Conservation (phyloP, 64 coral and sea anemone species). For the Anthopleura sola region DNA sequence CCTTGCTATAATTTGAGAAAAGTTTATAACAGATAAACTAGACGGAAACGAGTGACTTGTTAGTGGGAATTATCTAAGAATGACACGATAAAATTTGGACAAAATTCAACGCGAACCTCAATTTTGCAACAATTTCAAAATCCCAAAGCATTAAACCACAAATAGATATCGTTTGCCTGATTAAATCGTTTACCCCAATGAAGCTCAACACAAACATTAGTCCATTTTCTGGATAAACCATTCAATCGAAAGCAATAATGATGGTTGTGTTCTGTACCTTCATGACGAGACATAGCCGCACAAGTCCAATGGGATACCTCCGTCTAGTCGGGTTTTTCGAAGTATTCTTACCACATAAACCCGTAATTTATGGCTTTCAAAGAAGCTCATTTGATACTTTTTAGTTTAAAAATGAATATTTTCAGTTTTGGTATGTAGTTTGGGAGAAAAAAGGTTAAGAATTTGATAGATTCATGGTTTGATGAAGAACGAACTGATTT, state of each 20-base stretch:
- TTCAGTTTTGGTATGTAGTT: not conserved
- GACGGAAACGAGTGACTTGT: not conserved
- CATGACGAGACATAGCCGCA: conserved; percentile 32
- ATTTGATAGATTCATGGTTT: conserved; percentile 26
- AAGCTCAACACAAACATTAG: not conserved
- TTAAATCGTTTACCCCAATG: not conserved
- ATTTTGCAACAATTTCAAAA: not conserved
- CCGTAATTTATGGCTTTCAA: not conserved
- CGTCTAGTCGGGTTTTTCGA: not conserved
- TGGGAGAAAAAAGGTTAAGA: not conserved
- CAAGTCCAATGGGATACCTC: not conserved
- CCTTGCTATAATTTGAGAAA: not conserved
- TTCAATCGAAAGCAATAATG: not conserved
- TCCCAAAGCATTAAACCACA: not conserved
- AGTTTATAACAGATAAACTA: not conserved
- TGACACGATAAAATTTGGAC: not conserved
- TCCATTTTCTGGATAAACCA: conserved; percentile 3
- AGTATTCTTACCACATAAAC: conserved; percentile 8
- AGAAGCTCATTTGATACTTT: conserved; percentile 41
- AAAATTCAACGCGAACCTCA: not conserved
- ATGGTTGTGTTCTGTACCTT: conserved; percentile 6
- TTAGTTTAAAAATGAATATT: conserved; percentile 1
- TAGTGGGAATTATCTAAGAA: not conserved
- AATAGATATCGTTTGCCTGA: not conserved
- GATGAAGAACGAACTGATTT: not conserved